Evolutionary conservation across 2,888 invertebrate genomes (phyloP).

Genomic region (Pasiphila rectangulata): DNA sequence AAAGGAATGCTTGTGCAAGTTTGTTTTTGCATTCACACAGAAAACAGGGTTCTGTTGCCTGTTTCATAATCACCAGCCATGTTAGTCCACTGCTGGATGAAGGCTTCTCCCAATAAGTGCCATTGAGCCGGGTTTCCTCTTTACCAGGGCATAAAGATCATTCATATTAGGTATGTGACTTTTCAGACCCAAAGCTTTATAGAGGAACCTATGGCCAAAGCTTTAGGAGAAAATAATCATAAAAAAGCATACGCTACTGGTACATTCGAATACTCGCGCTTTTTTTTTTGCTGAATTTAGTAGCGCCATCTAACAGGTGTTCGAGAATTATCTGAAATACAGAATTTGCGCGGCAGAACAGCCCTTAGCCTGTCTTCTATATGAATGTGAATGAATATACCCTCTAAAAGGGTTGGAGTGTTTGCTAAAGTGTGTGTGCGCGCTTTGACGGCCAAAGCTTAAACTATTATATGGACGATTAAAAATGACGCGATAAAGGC

Average conservation of each 20-base stretch:
- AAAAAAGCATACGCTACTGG: too few relatives aligned
- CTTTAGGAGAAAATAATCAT: too few relatives aligned
- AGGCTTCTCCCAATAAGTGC: too few relatives aligned
- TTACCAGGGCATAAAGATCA: too few relatives aligned
- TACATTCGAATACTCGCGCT: too few relatives aligned
- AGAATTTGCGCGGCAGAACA: neutral
- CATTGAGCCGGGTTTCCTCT: too few relatives aligned
- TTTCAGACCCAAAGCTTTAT: too few relatives aligned
- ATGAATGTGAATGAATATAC: conserved; percentile 5
- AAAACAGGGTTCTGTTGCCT: neutral
- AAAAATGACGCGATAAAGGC: conserved; percentile 36
- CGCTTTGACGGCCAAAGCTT: conserved; percentile 59
- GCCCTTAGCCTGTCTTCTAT: neutral
- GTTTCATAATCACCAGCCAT: too few relatives aligned
- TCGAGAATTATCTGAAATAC: neutral
- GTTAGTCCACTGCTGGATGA: too few relatives aligned
- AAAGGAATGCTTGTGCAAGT: conserved; percentile 29
- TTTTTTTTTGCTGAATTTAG: too few relatives aligned
- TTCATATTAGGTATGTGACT: too few relatives aligned
- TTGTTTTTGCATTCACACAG: conserved; percentile 23
- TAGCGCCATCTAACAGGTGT: neutral
- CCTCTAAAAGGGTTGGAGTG: conserved; percentile 16
- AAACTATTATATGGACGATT: conserved; percentile 36
- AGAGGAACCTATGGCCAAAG: too few relatives aligned
- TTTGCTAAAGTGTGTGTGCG: conserved; percentile 43